Percentiles rank a stretch among this genome's conserved stretches.
phyloP scores from a whole-genome alignment of 2,888 invertebrate genomes.

The Elgonia sp. region DNA sequence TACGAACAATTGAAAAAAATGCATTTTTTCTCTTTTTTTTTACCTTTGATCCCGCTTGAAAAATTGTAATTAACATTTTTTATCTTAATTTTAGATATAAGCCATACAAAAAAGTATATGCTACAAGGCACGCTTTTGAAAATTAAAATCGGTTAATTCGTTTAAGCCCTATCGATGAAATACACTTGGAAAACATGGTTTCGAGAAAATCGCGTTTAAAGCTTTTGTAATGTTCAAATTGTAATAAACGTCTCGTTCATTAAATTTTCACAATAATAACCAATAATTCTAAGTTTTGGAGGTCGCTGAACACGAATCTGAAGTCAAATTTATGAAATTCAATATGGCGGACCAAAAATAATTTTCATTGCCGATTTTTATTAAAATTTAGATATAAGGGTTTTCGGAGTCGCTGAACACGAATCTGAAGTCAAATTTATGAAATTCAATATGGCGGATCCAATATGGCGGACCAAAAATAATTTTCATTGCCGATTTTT shows the following conservation, averaged over 20 bases:
- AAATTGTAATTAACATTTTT: conserved; percentile 48
- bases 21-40: conserved; percentile 29
- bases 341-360: conserved; percentile 5
- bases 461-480: no score
- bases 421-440: background rate
- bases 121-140: conserved; percentile 8
- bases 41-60: conserved; percentile 38
- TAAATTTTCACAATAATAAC: background rate
- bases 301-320: conserved; percentile 4
- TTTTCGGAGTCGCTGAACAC: conserved; percentile 16
- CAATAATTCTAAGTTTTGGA: conserved; percentile 9
- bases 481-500: no score
- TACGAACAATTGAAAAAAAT: background rate
- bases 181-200: conserved; percentile 34
- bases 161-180: conserved; percentile 29
- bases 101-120: conserved; percentile 45
- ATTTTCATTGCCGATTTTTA: background rate
- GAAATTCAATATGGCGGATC: background rate
- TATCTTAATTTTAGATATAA: conserved; percentile 45
- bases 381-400: conserved; percentile 1
- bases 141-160: conserved; percentile 40
- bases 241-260: conserved; percentile 4
- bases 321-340: conserved; percentile 14
- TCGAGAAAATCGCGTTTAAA: conserved; percentile 41
- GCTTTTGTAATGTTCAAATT: conserved; percentile 26